Base-by-base conservation (phyloP, 2,888 invertebrate genomes). In the Melipona bicolor region DNA sequence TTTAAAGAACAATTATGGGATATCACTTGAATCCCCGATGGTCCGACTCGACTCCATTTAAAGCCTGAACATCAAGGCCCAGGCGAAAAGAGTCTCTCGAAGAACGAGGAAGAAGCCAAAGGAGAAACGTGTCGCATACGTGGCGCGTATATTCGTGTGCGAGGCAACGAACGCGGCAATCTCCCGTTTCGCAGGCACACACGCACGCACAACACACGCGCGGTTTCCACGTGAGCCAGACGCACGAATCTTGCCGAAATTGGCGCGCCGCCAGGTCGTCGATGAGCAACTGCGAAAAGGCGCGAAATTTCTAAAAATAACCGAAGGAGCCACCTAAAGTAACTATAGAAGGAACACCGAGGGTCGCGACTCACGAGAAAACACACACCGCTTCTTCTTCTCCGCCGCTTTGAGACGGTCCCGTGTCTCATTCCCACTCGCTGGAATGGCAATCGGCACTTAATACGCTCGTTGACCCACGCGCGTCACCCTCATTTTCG, bases 301-400 rank as follows among this genome's bases (percentile, higher is more conserved):
- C 90, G 90, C 90, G 89, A 90, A 90, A 90, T 83, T 62, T 77
- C 88, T 86, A 87, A 83, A 87, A 86, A 90, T 90, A 90, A 73
- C 73, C 50, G 5, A 0, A 54, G 50, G 59, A 73, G 62, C 72
- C 86, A 79, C 82, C 82, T 82, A 85, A 83, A 71, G 76, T 74
- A 65, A 74, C 74, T 74, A 65, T 65, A 65, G 74, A 32, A 24
- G 77, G 82, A 75, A 72, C 77, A 69, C 67, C 77, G 69, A 79
- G 70, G 70, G 49, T 65, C 67, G 56, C 61, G 72, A 49, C 54
- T 52, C 83, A 56, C 75, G 71, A 83, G 68, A 70, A 9, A 43
- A 43, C 43, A 0, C 43, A 9, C 43, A 68, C 74, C 73, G 67
- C 21, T 74, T 67, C 32, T 32, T 32, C 32, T 36, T 9, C 36